These are phyloP conservation scores for Melanostigma gelatinosum DNA, from an alignment of 2,113 vertebrate species.

Conservation along the genomic window DNA sequence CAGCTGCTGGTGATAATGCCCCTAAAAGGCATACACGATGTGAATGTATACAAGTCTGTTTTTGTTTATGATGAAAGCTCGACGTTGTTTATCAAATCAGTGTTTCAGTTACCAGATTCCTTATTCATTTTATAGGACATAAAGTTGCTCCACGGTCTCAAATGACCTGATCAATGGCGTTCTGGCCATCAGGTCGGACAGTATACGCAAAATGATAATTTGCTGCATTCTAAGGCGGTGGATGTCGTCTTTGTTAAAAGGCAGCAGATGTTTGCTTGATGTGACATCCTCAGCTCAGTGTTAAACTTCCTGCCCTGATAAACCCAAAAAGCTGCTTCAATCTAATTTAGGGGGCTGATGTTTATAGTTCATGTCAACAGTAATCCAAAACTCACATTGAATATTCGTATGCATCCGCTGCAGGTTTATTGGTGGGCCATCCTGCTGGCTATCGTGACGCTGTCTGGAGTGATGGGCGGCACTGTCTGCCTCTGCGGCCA, in stretches of 20 bases:
- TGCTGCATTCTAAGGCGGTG: not conserved
- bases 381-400: not conserved
- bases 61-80: slow-evolving; percentile 6
- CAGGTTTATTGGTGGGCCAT: slow-evolving; percentile 85
- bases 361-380: not conserved
- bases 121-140: no score
- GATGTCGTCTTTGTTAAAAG: not conserved
- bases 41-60: not conserved
- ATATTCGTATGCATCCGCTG: not conserved
- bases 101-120: not conserved
- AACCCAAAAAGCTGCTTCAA: not conserved
- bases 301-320: slow-evolving; percentile 18
- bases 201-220: not conserved
- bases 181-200: not conserved
- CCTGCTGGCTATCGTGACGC: slow-evolving; percentile 79
- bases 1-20: not conserved
- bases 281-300: slow-evolving; percentile 1
- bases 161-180: not conserved
- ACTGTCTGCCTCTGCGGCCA: slow-evolving; percentile 79
- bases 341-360: not conserved
- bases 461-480: slow-evolving; percentile 82
- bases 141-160: not conserved
- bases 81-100: not conserved
- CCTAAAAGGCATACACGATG: not conserved
- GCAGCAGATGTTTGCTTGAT: slow-evolving; percentile 28